Evolutionary conservation across 2,113 vertebrate genomes (phyloP).

Genomic region (Equus quagga): DNA sequence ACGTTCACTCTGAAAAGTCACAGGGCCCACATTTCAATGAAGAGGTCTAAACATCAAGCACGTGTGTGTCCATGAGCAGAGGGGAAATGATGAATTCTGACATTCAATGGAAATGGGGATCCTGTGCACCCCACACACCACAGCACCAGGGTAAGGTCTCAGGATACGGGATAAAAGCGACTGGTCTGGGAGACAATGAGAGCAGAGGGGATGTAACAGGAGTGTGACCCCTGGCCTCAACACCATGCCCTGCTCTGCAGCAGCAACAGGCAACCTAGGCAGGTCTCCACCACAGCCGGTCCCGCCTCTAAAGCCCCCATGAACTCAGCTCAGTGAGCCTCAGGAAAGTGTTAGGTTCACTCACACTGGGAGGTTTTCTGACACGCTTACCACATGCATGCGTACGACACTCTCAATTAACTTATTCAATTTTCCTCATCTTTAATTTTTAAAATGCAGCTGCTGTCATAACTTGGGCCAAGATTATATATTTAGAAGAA

Average conservation of each 20-base stretch:
- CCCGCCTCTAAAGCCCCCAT: background rate
- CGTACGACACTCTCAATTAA: background rate
- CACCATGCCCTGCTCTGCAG: background rate
- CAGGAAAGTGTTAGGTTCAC: background rate
- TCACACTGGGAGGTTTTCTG: background rate
- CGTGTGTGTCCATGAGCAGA: too few species aligned
- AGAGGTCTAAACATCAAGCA: background rate
- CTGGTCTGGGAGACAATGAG: background rate
- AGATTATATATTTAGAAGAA: background rate
- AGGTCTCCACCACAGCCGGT: background rate
- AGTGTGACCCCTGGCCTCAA: background rate
- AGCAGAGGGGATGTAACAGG: background rate
- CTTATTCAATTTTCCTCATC: background rate
- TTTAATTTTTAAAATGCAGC: background rate
- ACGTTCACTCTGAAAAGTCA: background rate
- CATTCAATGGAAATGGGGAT: fast-evolving
- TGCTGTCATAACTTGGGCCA: background rate
- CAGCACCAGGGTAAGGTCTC: fast-evolving
- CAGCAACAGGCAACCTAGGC: fast-evolving
- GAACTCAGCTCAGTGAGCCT: too few species aligned
- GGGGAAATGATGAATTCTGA: background rate
- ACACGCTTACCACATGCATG: background rate
- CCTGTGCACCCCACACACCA: background rate
- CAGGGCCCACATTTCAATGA: background rate
- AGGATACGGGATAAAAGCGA: fast-evolving